Conservation (phyloP, 2,797 vertebrate species). For the Phoxinus dragarum region DNA sequence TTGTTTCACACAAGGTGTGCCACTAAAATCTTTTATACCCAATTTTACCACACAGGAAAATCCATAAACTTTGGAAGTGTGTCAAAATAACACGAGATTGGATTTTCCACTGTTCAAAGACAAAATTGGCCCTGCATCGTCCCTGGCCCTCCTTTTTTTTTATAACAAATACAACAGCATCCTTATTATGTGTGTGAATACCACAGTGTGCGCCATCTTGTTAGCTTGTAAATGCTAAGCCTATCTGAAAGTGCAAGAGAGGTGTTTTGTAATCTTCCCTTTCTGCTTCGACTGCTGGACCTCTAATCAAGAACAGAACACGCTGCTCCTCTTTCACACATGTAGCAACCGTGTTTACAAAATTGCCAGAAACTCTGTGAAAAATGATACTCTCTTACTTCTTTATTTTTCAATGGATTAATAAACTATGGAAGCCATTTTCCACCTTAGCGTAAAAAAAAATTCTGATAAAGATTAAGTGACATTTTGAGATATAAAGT, state of each 20-base stretch:
- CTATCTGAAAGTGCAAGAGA: constrained; percentile 75
- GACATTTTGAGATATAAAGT: background rate
- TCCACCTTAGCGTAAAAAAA: background rate
- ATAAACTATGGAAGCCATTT: background rate
- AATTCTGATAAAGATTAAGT: background rate
- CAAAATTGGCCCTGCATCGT: constrained; percentile 76
- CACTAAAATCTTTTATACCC: constrained; percentile 73
- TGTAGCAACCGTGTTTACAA: constrained; percentile 5
- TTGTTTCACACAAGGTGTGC: constrained; percentile 78
- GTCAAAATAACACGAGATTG: constrained; percentile 82
- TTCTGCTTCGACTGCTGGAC: constrained; percentile 72
- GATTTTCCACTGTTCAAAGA: constrained; percentile 83
- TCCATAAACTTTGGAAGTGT: constrained; percentile 84
- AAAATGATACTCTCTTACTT: background rate
- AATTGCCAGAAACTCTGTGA: constrained; percentile 26
- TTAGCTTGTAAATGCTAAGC: constrained; percentile 75
- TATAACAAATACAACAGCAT: constrained; percentile 82
- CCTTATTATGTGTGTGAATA: constrained; percentile 82
- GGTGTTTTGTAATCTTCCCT: constrained; percentile 74
- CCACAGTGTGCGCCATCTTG: constrained; percentile 77
- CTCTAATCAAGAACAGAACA: constrained; percentile 47
- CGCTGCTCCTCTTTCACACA: constrained; percentile 18
- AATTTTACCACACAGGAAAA: constrained; percentile 79
- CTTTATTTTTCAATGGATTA: background rate
- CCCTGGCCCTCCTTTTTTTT: constrained; percentile 73